phyloP scores from a whole-genome alignment of 92 coral and sea anemone genomes.

The Epizoanthus stellaris region DNA sequence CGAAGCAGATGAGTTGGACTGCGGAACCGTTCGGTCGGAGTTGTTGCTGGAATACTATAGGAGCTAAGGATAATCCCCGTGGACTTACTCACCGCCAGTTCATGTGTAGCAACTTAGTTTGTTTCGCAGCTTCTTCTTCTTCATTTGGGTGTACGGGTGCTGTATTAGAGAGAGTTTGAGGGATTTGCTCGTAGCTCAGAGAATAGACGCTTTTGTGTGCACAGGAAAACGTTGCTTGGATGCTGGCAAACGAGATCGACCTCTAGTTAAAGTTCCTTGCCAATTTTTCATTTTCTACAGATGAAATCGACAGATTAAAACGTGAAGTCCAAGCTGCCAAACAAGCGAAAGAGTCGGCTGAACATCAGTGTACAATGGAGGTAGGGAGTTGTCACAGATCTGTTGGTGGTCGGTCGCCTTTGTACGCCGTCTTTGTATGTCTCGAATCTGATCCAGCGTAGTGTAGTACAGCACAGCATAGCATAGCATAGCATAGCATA shows the following conservation, averaged over 20 bases:
- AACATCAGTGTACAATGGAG: constrained; percentile 88
- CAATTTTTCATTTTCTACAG: constrained; percentile 46
- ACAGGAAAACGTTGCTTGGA: background rate
- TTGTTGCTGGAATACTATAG: no score
- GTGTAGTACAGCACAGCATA: no score
- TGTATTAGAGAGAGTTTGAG: no score
- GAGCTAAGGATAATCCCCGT: no score
- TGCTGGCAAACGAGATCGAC: background rate
- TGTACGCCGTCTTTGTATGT: background rate
- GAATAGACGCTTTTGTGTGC: background rate
- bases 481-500: background rate
- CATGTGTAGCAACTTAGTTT: no score
- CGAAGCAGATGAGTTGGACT: no score
- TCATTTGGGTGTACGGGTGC: no score
- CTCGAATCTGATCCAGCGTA: background rate
- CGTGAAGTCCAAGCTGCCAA: constrained; percentile 89
- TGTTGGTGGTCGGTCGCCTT: background rate
- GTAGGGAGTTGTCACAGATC: constrained; percentile 19
- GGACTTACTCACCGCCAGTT: no score
- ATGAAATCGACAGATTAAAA: constrained; percentile 92
- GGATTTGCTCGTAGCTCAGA: background rate
- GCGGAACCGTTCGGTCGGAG: no score
- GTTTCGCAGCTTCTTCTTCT: no score
- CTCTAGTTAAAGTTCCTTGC: background rate
- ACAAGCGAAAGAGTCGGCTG: constrained; percentile 77